Evolutionary conservation across 2,113 vertebrate species (phyloP).

Genomic region (Tyto alba): DNA sequence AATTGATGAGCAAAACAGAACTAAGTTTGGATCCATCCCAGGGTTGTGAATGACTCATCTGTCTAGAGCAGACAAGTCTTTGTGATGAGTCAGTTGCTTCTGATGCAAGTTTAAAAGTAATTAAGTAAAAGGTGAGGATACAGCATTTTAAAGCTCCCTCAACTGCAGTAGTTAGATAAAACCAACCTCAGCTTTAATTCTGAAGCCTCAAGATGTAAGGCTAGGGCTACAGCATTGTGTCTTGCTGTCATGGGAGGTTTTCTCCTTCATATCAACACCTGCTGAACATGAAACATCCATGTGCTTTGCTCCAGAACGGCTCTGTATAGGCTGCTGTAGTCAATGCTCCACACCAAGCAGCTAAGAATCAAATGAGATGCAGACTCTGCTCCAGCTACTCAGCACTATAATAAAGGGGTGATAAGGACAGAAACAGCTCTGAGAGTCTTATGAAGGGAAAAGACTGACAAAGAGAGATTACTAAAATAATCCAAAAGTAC

Average conservation of each 20-base stretch:
- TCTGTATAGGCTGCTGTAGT: background rate
- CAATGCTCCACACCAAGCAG: background rate
- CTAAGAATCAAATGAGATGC: background rate
- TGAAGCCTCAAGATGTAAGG: background rate
- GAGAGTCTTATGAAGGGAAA: background rate
- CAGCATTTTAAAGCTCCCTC: background rate
- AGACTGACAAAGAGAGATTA: background rate
- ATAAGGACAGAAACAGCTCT: background rate
- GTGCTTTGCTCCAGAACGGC: background rate
- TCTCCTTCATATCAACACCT: background rate
- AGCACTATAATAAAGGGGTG: background rate
- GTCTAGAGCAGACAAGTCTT: background rate
- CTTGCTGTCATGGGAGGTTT: background rate
- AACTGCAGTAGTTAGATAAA: background rate
- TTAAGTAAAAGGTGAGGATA: background rate
- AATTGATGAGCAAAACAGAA: background rate
- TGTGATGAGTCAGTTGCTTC: constrained; percentile 20
- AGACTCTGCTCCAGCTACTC: background rate
- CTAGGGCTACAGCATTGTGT: background rate
- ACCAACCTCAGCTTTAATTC: background rate
- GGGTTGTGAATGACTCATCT: background rate
- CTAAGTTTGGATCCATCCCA: background rate
- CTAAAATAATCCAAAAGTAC: background rate
- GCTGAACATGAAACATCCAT: background rate
- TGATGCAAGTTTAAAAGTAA: background rate